Evolutionary conservation across 2,113 vertebrate genomes (phyloP).

Genomic region (Bos javanicus): DNA sequence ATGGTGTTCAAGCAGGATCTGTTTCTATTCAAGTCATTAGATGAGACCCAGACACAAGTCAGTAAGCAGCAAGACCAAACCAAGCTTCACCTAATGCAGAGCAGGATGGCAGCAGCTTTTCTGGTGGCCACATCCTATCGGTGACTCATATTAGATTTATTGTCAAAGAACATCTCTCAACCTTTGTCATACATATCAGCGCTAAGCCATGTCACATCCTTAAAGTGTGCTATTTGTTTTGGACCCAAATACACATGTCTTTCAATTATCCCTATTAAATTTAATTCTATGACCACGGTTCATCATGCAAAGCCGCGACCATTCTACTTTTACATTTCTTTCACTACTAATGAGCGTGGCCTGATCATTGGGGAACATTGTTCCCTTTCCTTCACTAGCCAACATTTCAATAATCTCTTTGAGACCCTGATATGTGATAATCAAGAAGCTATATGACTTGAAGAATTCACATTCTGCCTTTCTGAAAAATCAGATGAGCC

Average conservation of each 20-base stretch:
- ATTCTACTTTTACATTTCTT: background rate
- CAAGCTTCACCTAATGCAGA: background rate
- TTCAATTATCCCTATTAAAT: background rate
- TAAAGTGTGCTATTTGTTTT: background rate
- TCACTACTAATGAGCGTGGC: background rate
- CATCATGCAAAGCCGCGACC: background rate
- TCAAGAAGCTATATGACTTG: background rate
- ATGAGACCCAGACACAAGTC: background rate
- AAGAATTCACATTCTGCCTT: background rate
- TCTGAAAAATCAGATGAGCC: background rate
- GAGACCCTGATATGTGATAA: background rate
- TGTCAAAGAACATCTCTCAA: background rate
- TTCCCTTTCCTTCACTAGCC: background rate
- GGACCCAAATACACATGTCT: background rate
- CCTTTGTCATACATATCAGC: background rate
- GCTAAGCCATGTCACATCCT: slow-evolving; percentile 5
- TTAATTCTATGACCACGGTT: background rate
- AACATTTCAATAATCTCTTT: background rate
- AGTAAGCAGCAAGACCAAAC: background rate
- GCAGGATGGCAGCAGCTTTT: background rate
- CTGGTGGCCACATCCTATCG: background rate
- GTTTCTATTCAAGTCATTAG: slow-evolving; percentile 14
- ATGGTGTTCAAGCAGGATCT: background rate
- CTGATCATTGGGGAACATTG: background rate
- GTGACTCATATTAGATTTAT: background rate